Evolutionary conservation across 53 echinoderm and acorn worm species (phyloP).

Genomic region (Echinometra lucunter): DNA sequence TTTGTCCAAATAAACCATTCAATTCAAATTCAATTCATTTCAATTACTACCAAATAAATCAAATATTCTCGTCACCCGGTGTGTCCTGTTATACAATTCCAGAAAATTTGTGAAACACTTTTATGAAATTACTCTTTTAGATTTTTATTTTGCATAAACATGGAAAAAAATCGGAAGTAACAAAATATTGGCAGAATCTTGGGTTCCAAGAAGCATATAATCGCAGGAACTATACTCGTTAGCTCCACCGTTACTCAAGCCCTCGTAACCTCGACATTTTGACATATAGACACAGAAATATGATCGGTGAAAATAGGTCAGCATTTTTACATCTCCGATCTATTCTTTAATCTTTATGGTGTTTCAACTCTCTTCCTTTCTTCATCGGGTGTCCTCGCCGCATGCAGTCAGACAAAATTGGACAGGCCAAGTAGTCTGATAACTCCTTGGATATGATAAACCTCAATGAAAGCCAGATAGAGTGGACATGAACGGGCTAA

Average conservation of each 20-base stretch:
- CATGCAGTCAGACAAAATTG: not conserved
- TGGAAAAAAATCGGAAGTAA: no score
- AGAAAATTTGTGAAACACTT: no score
- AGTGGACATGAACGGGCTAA: not conserved
- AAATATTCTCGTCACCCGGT: no score
- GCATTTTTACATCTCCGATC: not conserved
- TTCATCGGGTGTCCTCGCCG: not conserved
- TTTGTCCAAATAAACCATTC: no score
- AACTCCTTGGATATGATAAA: no score
- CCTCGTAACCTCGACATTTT: constrained; percentile 27
- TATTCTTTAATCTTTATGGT: not conserved
- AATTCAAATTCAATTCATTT: no score
- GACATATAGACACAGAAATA: not conserved
- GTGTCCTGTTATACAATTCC: no score
- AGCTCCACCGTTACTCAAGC: not conserved
- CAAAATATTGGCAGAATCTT: not conserved
- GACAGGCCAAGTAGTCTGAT: not conserved
- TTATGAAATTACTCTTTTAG: no score
- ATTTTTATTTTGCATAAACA: no score
- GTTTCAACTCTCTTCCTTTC: not conserved
- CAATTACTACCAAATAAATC: no score
- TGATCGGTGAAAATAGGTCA: constrained; percentile 8
- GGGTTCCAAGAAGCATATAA: not conserved
- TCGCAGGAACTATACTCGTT: not conserved
- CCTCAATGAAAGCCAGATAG: not conserved